phyloP scores from a whole-genome alignment of 1,140 invertebrate genomes.

The Homarus americanus region DNA sequence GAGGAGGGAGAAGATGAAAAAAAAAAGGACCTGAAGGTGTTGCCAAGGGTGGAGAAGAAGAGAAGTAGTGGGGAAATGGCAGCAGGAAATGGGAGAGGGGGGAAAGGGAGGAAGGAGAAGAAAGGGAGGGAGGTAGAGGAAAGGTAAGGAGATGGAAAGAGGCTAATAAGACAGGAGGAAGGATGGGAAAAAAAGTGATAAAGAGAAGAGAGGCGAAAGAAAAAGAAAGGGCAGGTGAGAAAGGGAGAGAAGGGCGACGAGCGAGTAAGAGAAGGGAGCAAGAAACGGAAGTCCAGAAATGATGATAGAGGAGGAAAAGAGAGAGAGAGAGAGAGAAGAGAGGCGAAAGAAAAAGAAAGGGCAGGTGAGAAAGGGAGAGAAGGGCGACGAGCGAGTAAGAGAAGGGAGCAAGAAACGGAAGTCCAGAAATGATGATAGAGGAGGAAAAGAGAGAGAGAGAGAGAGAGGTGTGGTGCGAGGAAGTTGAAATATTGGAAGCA shows the following conservation, averaged over 20 bases:
- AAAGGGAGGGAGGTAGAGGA: neutral
- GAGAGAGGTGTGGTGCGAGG: too few relatives aligned
- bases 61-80: too few relatives aligned
- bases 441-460: too few relatives aligned
- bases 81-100: too few relatives aligned
- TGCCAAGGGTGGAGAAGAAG: neutral
- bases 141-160: neutral
- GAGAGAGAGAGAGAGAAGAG: constrained; percentile 23
- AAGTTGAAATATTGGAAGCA: too few relatives aligned
- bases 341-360: constrained; percentile 3
- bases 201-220: constrained; percentile 18
- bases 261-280: constrained; percentile 2
- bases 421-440: too few relatives aligned
- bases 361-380: constrained; percentile 11
- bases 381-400: neutral
- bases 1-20: too few relatives aligned
- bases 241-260: neutral
- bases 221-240: neutral
- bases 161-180: too few relatives aligned
- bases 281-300: neutral
- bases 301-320: constrained; percentile 17
- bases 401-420: constrained; percentile 1
- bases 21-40: too few relatives aligned
- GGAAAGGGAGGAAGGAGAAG: neutral
- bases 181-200: constrained; percentile 6